Base-by-base conservation (phyloP, 2,797 vertebrate species). In the Menidia menidia region DNA sequence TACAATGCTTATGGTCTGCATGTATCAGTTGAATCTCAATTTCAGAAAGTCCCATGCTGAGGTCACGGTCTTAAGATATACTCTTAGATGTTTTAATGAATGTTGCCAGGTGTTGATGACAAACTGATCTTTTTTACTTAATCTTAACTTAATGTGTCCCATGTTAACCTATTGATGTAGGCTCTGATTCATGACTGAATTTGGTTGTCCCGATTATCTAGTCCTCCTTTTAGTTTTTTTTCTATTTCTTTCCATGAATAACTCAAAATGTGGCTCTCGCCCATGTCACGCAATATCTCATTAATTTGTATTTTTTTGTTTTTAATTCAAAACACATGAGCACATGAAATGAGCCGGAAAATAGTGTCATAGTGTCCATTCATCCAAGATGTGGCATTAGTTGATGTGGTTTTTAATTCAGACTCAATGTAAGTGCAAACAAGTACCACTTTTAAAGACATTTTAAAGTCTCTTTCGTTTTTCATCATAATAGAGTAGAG, bases 321-420 rank as follows among this genome's bases (percentile, higher is more conserved):
- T 75, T 48, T 83, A 88, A 85, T 63, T 79, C 73, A 68, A 91
- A 89, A 86, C 80, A 86, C 66, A 81, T 84, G 80, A 63, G 74
- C 56, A 42, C 57, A 52, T 54, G 75, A 88, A 88, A 86, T 80
- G 64, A 77, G 75, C 63, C 78, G 62, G 78, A 77, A 89, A 83
- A 82, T 78, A 33, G 68, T 74, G 75, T 77, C 78, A 77, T 14
- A 44, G 59, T 58, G 74, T 86, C 66, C 57, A 74, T 85, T 83
- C 73, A 68, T 81, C 60, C 67, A 73, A 16, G 75, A 64, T n/a
- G 33, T 82, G 62, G 73, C 33, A 63, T 68, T 83, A 7, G 6
- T 71, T 61, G 47, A 80, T 80, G 74, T 43, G 60, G 66, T 81
- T 71, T 42, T 77, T 82, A 64, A 60, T 71, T 69, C 75, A 52